These are phyloP conservation scores for Amphiprion ocellaris DNA, from an alignment of 2,113 vertebrate genomes.

Conservation along the genomic window DNA sequence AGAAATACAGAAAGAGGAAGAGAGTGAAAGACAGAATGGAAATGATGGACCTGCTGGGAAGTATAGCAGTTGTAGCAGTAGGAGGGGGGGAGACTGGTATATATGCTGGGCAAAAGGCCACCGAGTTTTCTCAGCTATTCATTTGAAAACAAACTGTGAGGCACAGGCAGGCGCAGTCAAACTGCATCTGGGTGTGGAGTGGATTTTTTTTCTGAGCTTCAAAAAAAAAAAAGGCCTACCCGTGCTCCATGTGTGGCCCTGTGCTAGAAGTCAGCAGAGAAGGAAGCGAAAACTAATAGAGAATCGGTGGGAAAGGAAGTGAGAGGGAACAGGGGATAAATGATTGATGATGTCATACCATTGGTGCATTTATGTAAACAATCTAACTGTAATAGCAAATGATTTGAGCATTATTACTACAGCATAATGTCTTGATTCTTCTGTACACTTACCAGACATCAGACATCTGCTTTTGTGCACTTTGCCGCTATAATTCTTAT, in stretches of 20 bases:
- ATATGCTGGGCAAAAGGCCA: slow-evolving; percentile 68
- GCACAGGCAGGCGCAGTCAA: slow-evolving; percentile 54
- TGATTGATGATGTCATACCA: slow-evolving; percentile 41
- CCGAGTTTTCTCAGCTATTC: slow-evolving; percentile 75
- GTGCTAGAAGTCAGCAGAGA: slow-evolving; percentile 62
- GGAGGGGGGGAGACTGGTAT: slow-evolving; percentile 34
- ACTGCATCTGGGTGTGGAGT: slow-evolving; percentile 70
- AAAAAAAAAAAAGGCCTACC: slow-evolving; percentile 38
- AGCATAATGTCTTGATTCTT: background rate
- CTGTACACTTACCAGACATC: background rate
- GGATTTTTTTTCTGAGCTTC: slow-evolving; percentile 57
- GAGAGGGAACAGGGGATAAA: slow-evolving; percentile 5
- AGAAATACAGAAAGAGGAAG: slow-evolving; percentile 64
- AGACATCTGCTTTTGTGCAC: background rate
- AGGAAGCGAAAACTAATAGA: slow-evolving; percentile 34
- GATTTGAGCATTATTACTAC: slow-evolving; percentile 1
- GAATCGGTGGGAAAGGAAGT: slow-evolving; percentile 58
- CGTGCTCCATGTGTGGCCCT: slow-evolving; percentile 77
- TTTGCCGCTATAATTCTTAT: background rate
- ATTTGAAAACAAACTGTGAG: slow-evolving; percentile 71
- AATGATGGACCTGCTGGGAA: slow-evolving; percentile 74
- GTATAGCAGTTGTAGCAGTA: slow-evolving; percentile 55
- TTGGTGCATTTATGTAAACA: slow-evolving; percentile 20
- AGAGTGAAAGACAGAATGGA: slow-evolving; percentile 69
- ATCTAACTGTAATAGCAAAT: background rate